These are phyloP conservation scores for Melolontha melolontha DNA, from an alignment of 2,888 invertebrate species.

Conservation along the genomic window DNA sequence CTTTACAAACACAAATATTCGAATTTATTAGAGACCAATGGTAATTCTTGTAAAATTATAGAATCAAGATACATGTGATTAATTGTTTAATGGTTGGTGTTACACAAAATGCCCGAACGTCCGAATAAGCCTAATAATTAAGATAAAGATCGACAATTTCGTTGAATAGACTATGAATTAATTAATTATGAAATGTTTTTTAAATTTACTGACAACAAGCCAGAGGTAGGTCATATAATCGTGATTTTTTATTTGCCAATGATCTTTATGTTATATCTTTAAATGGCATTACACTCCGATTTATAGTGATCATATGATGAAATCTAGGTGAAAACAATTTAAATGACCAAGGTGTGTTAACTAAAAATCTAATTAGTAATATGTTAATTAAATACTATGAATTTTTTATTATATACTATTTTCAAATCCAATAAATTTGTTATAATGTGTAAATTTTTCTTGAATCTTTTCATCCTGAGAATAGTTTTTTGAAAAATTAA, in stretches of 20 bases:
- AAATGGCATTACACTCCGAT: neutral
- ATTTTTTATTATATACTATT: neutral
- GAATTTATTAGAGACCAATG: no score
- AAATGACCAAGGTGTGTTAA: neutral
- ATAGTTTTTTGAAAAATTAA: no score
- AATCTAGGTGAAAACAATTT: neutral
- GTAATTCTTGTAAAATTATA: neutral
- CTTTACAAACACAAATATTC: no score
- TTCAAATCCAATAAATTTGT: neutral
- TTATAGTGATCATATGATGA: neutral
- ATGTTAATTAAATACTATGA: conserved; percentile 8
- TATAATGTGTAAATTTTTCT: no score
- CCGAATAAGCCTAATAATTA: conserved; percentile 18
- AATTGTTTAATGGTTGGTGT: conserved; percentile 20
- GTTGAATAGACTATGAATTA: conserved; percentile 2
- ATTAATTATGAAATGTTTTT: conserved; percentile 24
- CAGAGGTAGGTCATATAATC: neutral
- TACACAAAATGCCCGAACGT: conserved; percentile 13
- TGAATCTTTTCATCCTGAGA: no score
- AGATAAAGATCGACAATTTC: conserved; percentile 19
- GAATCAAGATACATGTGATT: conserved; percentile 10
- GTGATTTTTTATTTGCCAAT: neutral
- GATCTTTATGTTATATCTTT: conserved; percentile 8
- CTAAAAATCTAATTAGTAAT: conserved; percentile 11
- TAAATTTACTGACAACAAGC: conserved; percentile 2